Percentiles rank a stretch among this genome's conserved stretches.
These are phyloP conservation scores for Lissonota sp. DNA, from an alignment of 2,888 invertebrate genomes.

Conservation along the genomic window DNA sequence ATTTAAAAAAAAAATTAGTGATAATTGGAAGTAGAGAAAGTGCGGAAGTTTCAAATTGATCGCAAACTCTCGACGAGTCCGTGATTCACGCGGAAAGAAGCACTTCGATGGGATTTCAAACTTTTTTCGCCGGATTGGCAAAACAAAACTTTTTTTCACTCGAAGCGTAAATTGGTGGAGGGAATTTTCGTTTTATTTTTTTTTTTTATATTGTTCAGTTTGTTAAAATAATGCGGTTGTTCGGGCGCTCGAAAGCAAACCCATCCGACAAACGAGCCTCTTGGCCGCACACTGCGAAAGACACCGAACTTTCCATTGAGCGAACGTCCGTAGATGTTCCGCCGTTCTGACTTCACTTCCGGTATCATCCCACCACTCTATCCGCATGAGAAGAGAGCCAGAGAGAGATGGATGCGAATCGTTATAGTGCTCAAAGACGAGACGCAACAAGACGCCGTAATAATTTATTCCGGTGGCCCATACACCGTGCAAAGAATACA, in stretches of 20 bases:
- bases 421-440: constrained; percentile 47
- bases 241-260: constrained; percentile 54
- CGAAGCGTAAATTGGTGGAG: not conserved
- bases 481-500: constrained; percentile 74
- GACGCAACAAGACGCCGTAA: constrained; percentile 66
- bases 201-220: not conserved
- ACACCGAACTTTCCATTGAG: constrained; percentile 82
- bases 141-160: constrained; percentile 5
- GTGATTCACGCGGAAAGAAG: not conserved
- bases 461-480: constrained; percentile 81
- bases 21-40: not conserved
- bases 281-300: constrained; percentile 75
- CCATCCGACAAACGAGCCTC: constrained; percentile 69
- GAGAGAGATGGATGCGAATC: constrained; percentile 33
- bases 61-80: constrained; percentile 3
- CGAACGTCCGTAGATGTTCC: constrained; percentile 81
- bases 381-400: constrained; percentile 14
- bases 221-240: not conserved
- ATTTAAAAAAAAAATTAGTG: not conserved
- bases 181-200: constrained; percentile 5
- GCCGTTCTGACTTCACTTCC: constrained; percentile 81
- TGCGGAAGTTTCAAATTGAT: not conserved
- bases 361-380: constrained; percentile 79
- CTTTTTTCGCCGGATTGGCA: not conserved
- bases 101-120: not conserved